These are phyloP conservation scores for Hemicordylus capensis DNA, from an alignment of 2,113 vertebrate species.

Conservation along the genomic window DNA sequence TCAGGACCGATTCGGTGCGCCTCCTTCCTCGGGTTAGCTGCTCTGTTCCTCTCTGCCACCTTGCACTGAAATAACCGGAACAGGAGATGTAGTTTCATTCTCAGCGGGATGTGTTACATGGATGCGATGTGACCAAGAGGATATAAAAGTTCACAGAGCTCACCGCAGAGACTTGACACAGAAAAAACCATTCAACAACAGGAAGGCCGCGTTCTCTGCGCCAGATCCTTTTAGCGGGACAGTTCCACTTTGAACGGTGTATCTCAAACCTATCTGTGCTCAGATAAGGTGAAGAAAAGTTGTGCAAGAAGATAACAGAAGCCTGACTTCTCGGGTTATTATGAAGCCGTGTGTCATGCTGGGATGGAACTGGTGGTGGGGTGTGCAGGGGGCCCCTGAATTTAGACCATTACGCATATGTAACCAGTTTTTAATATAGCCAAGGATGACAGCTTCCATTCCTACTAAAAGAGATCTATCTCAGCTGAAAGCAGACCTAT, in stretches of 20 bases:
- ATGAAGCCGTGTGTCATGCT: not conserved
- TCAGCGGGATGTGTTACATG: not conserved
- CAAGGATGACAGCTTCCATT: not conserved
- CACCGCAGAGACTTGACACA: too few species aligned
- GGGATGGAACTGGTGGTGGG: too few species aligned
- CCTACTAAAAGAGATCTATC: not conserved
- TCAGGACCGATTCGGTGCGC: too few species aligned
- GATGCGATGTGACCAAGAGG: conserved; percentile 17
- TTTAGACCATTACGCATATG: not conserved
- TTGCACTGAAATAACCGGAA: not conserved
- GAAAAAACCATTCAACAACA: too few species aligned
- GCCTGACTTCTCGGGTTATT: not conserved
- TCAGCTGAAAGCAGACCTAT: not conserved
- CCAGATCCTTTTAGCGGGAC: not conserved
- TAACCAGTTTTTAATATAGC: not conserved
- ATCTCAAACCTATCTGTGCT: not conserved
- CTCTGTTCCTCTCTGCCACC: not conserved
- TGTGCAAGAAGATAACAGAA: not conserved
- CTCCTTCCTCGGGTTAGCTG: not conserved
- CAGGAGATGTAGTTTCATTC: not conserved
- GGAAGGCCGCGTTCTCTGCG: not conserved
- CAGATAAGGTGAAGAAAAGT: not conserved
- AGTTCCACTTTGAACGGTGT: not conserved
- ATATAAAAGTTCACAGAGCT: too few species aligned
- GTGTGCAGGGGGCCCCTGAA: not conserved